Conservation (phyloP, 2,797 vertebrate genomes). For the Xenentodon cancila region DNA sequence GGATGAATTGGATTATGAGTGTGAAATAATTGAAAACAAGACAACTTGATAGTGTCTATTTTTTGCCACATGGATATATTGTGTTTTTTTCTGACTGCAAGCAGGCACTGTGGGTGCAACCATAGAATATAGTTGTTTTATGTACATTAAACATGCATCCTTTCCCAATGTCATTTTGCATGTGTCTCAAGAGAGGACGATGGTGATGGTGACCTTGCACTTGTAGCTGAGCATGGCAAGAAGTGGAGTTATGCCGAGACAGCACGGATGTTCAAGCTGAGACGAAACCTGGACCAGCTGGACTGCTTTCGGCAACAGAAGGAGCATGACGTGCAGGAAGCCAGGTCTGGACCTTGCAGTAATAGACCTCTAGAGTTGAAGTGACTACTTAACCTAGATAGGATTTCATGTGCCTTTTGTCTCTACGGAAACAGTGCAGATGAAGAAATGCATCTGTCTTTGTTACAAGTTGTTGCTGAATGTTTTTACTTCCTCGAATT, state of each 20-base stretch:
- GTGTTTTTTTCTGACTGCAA: neutral
- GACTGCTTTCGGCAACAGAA: constrained; percentile 78
- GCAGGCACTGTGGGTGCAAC: neutral
- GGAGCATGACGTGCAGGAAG: constrained; percentile 74
- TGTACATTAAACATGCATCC: constrained; percentile 7
- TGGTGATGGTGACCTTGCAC: constrained; percentile 15
- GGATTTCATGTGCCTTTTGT: constrained; percentile 5
- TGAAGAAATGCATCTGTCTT: neutral
- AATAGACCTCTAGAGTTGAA: constrained; percentile 31
- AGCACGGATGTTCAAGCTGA: constrained; percentile 73
- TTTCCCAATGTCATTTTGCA: constrained; percentile 29
- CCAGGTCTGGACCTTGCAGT: constrained; percentile 80
- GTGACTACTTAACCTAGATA: constrained; percentile 29
- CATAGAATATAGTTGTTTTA: neutral
- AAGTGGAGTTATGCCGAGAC: constrained; percentile 60
- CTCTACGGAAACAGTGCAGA: constrained; percentile 3
- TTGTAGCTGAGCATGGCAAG: constrained; percentile 1
- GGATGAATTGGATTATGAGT: neutral
- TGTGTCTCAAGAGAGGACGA: constrained; percentile 68
- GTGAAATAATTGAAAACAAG: constrained; percentile 2
- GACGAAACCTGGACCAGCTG: constrained; percentile 79
- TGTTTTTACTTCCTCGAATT: constrained; percentile 5
- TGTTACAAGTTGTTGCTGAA: constrained; percentile 1
- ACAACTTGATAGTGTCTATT: neutral
- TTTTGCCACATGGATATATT: neutral